A percentile compares a stretch with the other conserved stretches of the same genome.
These are phyloP conservation scores for Kryptolebias ocellatus DNA, from an alignment of 2,797 vertebrate species.

Conservation along the genomic window DNA sequence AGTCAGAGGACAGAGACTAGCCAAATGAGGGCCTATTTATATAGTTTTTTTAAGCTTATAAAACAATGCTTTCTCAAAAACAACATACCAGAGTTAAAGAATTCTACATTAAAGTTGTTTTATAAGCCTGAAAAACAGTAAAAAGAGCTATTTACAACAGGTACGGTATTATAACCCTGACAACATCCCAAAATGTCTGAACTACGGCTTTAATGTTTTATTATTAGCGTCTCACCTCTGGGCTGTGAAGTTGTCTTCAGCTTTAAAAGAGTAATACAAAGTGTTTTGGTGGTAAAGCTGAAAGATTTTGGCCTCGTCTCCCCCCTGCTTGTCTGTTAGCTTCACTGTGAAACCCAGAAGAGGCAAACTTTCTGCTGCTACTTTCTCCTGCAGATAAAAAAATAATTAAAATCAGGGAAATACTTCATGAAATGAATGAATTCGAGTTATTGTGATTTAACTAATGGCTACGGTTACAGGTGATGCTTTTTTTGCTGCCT, in stretches of 20 bases:
- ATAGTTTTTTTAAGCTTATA: too few species aligned
- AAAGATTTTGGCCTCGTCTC: constrained; percentile 84
- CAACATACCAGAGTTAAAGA: too few species aligned
- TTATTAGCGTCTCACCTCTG: constrained; percentile 84
- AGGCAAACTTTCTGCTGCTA: constrained; percentile 92
- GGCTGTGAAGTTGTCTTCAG: constrained; percentile 88
- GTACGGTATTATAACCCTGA: too few species aligned
- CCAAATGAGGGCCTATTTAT: too few species aligned
- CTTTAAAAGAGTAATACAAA: constrained; percentile 94
- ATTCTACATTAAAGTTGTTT: too few species aligned
- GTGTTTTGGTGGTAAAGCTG: constrained; percentile 98
- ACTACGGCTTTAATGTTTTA: neutral
- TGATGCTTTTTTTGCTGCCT: neutral
- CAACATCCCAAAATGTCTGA: neutral
- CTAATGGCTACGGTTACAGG: neutral
- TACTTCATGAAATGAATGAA: too few species aligned
- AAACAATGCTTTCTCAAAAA: too few species aligned
- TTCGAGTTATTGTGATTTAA: neutral
- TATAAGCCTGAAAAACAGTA: too few species aligned
- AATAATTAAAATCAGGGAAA: neutral
- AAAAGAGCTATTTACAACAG: too few species aligned
- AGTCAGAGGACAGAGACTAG: too few species aligned
- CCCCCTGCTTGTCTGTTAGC: constrained; percentile 83
- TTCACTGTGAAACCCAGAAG: constrained; percentile 94
- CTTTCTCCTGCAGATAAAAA: constrained; percentile 85